Percentiles rank a stretch among this genome's conserved stretches.
These are phyloP conservation scores for Tiliacea aurago DNA, from an alignment of 2,888 invertebrate genomes.

Conservation along the genomic window DNA sequence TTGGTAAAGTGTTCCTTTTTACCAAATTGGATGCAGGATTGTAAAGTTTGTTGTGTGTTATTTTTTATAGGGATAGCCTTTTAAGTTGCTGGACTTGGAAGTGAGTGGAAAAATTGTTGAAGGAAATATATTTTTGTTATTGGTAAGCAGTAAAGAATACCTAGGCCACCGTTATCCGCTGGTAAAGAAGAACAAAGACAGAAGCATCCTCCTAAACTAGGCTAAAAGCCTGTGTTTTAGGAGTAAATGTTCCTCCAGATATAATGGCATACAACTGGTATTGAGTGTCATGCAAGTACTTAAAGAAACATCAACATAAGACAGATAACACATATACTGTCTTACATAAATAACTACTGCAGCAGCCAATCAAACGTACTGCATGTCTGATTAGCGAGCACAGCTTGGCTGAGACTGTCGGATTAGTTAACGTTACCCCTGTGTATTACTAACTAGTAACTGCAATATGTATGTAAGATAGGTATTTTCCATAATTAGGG, in stretches of 20 bases:
- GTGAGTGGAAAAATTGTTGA: not conserved
- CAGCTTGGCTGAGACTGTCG: slow-evolving; percentile 8
- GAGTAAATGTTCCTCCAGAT: too few species aligned
- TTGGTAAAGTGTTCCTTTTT: slow-evolving; percentile 51
- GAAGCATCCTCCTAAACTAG: too few species aligned
- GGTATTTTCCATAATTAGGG: not conserved
- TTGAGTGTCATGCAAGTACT: too few species aligned
- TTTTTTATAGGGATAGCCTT: slow-evolving; percentile 42
- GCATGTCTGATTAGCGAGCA: slow-evolving; percentile 39
- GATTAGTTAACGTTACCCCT: slow-evolving; percentile 8
- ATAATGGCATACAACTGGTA: too few species aligned
- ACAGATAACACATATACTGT: slow-evolving; percentile 6
- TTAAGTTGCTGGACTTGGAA: slow-evolving; percentile 16
- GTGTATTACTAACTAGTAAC: slow-evolving; percentile 21
- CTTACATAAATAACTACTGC: not conserved
- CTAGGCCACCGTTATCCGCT: not conserved
- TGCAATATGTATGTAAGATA: not conserved
- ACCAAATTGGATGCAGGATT: slow-evolving; percentile 59
- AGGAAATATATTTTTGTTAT: not conserved
- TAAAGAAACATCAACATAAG: too few species aligned
- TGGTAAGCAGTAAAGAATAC: not conserved
- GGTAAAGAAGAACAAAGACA: not conserved
- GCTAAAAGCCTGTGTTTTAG: too few species aligned
- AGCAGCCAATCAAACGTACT: slow-evolving; percentile 17
- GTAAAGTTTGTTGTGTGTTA: slow-evolving; percentile 50